Conservation (phyloP, 2,113 vertebrate species). For the Periophthalmodon schlosseri region DNA sequence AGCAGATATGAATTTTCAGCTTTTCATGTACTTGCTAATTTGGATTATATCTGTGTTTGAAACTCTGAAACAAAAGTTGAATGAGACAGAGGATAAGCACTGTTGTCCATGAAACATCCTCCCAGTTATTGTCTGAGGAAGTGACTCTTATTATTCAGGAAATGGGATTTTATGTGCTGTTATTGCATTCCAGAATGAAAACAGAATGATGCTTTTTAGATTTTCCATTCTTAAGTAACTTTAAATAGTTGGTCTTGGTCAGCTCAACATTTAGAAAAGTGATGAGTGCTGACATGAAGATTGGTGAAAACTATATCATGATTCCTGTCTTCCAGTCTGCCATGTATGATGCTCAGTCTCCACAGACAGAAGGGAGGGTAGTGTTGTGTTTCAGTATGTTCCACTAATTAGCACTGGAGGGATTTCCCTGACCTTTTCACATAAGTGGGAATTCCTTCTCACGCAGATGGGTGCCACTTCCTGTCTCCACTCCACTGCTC, state of each 20-base stretch:
- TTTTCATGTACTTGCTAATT: not conserved
- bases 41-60: not conserved
- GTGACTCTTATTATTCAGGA: slow-evolving; percentile 37
- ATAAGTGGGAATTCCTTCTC: slow-evolving; percentile 11
- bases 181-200: slow-evolving; percentile 3
- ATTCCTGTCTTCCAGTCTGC: not conserved
- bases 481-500: not conserved
- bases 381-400: slow-evolving; percentile 7
- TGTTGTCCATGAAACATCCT: not conserved
- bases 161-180: slow-evolving; percentile 22
- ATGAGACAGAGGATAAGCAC: slow-evolving; percentile 1
- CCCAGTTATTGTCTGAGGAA: slow-evolving; percentile 36
- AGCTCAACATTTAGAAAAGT: not conserved
- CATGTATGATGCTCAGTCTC: not conserved
- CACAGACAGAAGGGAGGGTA: not conserved
- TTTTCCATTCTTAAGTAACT: not conserved
- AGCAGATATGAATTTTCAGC: not conserved
- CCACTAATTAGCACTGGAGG: slow-evolving; percentile 10
- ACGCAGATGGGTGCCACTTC: not conserved
- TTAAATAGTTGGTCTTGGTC: not conserved
- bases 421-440: slow-evolving; percentile 15
- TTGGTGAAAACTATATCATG: not conserved
- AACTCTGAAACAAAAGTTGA: not conserved
- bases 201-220: not conserved
- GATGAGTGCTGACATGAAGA: not conserved